A percentile compares a stretch with the other conserved stretches of the same genome.
These are phyloP conservation scores for Prunella fulvescens DNA, from an alignment of 2,113 vertebrate species.

Conservation along the genomic window DNA sequence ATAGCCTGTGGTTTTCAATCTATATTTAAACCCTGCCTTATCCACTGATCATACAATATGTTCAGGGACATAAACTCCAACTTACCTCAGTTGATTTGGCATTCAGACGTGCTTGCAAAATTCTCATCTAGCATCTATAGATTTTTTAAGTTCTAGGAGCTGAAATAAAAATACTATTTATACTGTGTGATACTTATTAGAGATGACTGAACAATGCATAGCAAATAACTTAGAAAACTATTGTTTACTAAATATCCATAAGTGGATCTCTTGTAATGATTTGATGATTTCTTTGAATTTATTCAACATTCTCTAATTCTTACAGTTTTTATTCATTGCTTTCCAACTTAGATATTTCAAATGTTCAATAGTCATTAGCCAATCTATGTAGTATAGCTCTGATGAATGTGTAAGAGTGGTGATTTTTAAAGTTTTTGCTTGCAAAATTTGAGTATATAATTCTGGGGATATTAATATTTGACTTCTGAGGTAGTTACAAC, in stretches of 20 bases:
- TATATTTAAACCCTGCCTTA: slow-evolving; percentile 54
- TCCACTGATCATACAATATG: slow-evolving; percentile 26
- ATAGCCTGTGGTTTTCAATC: slow-evolving; percentile 61
- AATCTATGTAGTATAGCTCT: not conserved
- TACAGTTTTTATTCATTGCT: not conserved
- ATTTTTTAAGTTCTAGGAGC: not conserved
- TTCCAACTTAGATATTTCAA: not conserved
- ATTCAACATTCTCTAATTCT: not conserved
- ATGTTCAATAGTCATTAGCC: not conserved
- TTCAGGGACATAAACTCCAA: slow-evolving; percentile 60
- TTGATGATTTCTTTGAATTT: not conserved
- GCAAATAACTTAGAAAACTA: not conserved
- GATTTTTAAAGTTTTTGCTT: not conserved
- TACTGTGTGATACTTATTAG: not conserved
- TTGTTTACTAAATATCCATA: not conserved
- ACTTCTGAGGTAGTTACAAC: not conserved
- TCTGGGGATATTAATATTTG: not conserved
- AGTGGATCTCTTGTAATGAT: not conserved
- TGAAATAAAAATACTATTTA: slow-evolving; percentile 1
- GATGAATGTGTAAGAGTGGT: not conserved
- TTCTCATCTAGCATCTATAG: slow-evolving; percentile 6
- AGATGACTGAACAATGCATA: not conserved
- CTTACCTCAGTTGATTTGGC: slow-evolving; percentile 20
- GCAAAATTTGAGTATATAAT: not conserved
- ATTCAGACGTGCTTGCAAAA: not conserved